phyloP scores from a whole-genome alignment of 2,888 invertebrate genomes.

The Galerucella pusilla region DNA sequence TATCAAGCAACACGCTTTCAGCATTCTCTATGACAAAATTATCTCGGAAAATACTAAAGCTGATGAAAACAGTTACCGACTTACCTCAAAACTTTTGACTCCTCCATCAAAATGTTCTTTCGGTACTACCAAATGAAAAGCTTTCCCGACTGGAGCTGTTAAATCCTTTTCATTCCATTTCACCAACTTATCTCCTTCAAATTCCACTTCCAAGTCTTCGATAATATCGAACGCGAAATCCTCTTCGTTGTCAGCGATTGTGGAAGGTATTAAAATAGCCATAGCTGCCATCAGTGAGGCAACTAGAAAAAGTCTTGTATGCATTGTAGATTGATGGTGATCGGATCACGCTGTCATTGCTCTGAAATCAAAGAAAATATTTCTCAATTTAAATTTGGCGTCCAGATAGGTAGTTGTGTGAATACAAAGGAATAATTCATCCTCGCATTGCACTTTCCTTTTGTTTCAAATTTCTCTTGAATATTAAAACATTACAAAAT shows the following conservation, averaged over 20 bases:
- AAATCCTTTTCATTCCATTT: slow-evolving; percentile 70
- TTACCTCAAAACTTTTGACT: slow-evolving; percentile 78
- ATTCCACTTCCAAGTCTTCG: slow-evolving; percentile 59
- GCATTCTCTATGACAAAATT: too few species aligned
- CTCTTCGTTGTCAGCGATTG: slow-evolving; percentile 53
- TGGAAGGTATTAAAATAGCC: slow-evolving; percentile 33
- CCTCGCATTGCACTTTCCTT: too few species aligned
- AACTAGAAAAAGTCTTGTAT: slow-evolving; percentile 12
- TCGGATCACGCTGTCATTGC: slow-evolving; percentile 45
- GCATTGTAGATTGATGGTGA: slow-evolving; percentile 31
- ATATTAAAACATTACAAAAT: too few species aligned
- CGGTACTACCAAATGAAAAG: slow-evolving; percentile 79
- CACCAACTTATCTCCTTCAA: slow-evolving; percentile 44
- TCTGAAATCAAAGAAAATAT: slow-evolving; percentile 41
- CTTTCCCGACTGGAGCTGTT: slow-evolving; percentile 76
- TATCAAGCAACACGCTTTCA: too few species aligned
- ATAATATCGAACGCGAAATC: slow-evolving; percentile 64
- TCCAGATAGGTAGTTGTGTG: too few species aligned
- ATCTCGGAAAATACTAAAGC: too few species aligned
- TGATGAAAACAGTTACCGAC: slow-evolving; percentile 33
- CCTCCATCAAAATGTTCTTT: slow-evolving; percentile 74
- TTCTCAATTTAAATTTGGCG: too few species aligned
- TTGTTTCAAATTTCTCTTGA: too few species aligned
- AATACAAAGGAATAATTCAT: too few species aligned
- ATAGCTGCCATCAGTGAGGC: slow-evolving; percentile 47